Percentiles rank a stretch among this genome's conserved stretches.
Evolutionary conservation across 2,888 invertebrate species (phyloP).

Genomic region (Caenorhabditis uteleia): DNA sequence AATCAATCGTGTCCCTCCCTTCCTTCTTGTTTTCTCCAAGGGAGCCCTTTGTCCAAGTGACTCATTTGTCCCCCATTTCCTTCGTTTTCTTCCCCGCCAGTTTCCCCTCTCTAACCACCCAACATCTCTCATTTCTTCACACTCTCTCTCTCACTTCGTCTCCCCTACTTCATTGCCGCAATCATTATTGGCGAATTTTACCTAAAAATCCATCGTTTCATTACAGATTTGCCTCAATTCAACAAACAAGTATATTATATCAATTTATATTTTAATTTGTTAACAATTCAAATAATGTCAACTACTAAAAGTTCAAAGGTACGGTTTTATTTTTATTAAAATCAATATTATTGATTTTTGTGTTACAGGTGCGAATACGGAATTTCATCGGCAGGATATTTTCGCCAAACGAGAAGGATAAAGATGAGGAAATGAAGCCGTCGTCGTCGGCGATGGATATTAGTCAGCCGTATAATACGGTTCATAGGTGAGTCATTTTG

Average conservation of each 20-base stretch:
- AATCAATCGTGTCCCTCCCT: no score
- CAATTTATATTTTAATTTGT: no score
- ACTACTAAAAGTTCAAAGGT: constrained; percentile 39
- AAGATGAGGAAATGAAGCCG: constrained; percentile 40
- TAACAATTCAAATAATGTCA: constrained; percentile 33
- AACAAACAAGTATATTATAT: no score
- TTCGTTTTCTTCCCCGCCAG: no score
- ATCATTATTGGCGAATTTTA: no score
- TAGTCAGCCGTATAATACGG: constrained; percentile 65
- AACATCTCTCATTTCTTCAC: no score
- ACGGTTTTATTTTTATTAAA: not conserved
- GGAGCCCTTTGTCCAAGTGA: no score
- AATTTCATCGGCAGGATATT: constrained; percentile 53
- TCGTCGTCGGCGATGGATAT: constrained; percentile 59
- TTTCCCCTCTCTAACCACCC: no score
- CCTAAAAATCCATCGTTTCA: not conserved
- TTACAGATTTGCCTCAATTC: not conserved
- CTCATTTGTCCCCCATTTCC: no score
- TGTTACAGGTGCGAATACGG: constrained; percentile 54
- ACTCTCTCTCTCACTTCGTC: no score
- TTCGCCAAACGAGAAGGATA: constrained; percentile 50
- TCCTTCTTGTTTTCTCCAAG: no score
- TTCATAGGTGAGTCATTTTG: constrained; percentile 57
- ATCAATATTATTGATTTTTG: not conserved
- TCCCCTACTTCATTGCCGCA: no score